phyloP scores from a whole-genome alignment of 2,113 vertebrate species.

The Strix uralensis region DNA sequence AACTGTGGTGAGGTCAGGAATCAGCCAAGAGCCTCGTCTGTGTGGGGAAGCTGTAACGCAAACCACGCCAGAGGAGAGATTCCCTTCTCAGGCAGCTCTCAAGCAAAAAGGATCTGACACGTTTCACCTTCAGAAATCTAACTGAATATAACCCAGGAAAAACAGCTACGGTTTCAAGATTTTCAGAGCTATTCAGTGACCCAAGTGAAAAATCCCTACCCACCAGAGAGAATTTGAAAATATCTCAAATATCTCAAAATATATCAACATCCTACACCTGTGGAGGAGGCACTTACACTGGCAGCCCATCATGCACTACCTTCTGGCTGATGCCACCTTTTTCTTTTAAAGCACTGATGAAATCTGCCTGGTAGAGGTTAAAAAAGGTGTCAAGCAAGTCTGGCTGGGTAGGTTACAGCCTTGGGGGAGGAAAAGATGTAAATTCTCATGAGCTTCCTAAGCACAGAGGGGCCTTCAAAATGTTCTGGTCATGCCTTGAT shows the following conservation, averaged over 20 bases:
- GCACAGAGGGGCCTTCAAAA: neutral
- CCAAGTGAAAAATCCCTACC: neutral
- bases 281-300: neutral
- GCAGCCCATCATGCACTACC: neutral
- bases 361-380: neutral
- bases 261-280: neutral
- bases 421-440: neutral
- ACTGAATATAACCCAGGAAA: neutral
- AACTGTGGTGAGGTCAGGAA: neutral
- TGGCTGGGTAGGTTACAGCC: neutral
- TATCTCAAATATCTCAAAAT: neutral
- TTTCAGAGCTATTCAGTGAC: neutral
- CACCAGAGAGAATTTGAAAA: neutral
- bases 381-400: neutral
- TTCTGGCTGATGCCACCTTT: neutral
- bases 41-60: neutral
- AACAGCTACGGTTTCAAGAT: neutral
- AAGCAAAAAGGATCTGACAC: neutral
- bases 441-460: neutral
- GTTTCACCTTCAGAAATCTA: neutral
- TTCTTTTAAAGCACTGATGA: neutral
- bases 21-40: neutral
- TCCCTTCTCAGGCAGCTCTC: neutral
- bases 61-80: neutral
- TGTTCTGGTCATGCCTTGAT: neutral